These are phyloP conservation scores for Seriola dumerili DNA, from an alignment of 2,113 vertebrate species.

Conservation along the genomic window DNA sequence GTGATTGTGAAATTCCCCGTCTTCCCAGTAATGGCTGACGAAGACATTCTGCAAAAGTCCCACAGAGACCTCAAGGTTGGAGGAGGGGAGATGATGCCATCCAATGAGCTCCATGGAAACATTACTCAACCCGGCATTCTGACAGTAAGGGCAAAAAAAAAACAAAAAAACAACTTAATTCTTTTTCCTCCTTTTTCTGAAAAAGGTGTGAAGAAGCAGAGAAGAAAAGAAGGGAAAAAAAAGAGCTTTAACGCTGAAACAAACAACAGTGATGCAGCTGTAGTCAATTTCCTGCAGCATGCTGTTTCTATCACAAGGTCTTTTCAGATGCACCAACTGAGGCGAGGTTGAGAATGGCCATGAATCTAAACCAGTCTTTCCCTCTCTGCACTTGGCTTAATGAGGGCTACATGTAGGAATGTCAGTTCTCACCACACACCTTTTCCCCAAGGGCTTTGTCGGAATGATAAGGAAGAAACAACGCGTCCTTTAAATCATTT, in stretches of 20 bases:
- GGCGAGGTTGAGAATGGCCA: slow-evolving; percentile 67
- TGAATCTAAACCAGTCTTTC: slow-evolving; percentile 77
- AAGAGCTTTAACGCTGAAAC: slow-evolving; percentile 55
- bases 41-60: slow-evolving; percentile 50
- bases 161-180: background rate
- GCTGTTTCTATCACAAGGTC: slow-evolving; percentile 78
- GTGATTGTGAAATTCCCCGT: slow-evolving; percentile 56
- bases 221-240: background rate
- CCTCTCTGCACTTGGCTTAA: slow-evolving; percentile 66
- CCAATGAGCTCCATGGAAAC: slow-evolving; percentile 34
- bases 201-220: slow-evolving; percentile 32
- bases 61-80: slow-evolving; percentile 1
- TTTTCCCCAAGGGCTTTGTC: slow-evolving; percentile 52
- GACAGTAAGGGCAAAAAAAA: background rate
- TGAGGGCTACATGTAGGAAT: slow-evolving; percentile 69
- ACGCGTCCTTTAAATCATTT: slow-evolving; percentile 27
- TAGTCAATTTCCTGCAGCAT: slow-evolving; percentile 79
- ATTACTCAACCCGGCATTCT: slow-evolving; percentile 17
- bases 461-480: slow-evolving; percentile 36
- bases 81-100: slow-evolving; percentile 8
- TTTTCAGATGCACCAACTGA: slow-evolving; percentile 70
- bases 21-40: slow-evolving; percentile 59
- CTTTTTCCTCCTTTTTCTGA: background rate
- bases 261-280: slow-evolving; percentile 76
- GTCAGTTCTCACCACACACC: slow-evolving; percentile 65